A percentile compares a stretch with the other conserved stretches of the same genome.
Evolutionary conservation across 2,888 invertebrate species (phyloP).

Genomic region (Lasius platythorax): DNA sequence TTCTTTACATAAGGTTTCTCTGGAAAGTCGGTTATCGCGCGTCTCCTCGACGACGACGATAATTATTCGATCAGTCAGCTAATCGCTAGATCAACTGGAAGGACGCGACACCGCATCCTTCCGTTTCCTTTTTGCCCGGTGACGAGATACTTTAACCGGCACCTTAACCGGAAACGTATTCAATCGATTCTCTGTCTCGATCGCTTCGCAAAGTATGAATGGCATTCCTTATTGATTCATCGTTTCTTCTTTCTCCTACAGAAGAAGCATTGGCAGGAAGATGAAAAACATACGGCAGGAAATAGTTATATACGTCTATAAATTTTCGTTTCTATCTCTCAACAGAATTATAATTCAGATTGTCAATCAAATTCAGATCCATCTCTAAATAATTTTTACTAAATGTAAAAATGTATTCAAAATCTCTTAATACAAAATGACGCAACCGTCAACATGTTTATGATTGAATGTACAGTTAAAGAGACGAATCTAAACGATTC

Average conservation of each 20-base stretch:
- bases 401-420: neutral
- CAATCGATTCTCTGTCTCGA: neutral
- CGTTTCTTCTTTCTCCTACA: neutral
- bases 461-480: neutral
- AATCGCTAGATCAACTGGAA: constrained; percentile 1
- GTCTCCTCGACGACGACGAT: neutral
- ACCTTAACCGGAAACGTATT: constrained; percentile 1
- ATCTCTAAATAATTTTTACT: neutral
- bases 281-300: neutral
- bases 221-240: constrained; percentile 20
- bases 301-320: neutral
- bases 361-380: neutral
- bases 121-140: too few relatives aligned
- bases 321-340: neutral
- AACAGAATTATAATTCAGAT: neutral
- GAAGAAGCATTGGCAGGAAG: neutral
- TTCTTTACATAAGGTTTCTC: neutral
- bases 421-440: neutral
- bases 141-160: neutral
- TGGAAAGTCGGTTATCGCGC: neutral
- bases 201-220: neutral
- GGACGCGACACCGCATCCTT: neutral
- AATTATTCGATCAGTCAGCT: neutral
- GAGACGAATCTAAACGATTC: neutral
- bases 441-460: neutral